A percentile compares a stretch with the other conserved stretches of the same genome.
These are phyloP conservation scores for Apamea anceps DNA, from an alignment of 2,888 invertebrate species.

Conservation along the genomic window DNA sequence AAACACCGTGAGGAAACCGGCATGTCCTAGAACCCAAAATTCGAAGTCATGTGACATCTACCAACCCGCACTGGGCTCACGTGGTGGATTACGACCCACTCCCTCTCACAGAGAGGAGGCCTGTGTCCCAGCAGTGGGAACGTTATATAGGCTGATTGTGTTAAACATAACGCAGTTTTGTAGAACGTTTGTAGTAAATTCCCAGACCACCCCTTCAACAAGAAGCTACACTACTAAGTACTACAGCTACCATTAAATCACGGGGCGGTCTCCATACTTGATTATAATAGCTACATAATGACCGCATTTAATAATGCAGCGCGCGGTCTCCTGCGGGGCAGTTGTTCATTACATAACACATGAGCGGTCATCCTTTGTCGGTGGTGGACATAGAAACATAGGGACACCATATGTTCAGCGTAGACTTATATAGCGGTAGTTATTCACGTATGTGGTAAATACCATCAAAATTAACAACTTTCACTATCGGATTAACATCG, in stretches of 20 bases:
- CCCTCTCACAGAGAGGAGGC: too few species aligned
- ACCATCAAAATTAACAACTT: too few species aligned
- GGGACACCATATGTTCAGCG: background rate
- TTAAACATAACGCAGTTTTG: background rate
- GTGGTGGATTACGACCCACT: too few species aligned
- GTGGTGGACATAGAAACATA: conserved; percentile 20
- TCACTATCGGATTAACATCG: too few species aligned
- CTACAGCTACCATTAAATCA: conserved; percentile 12
- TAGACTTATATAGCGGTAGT: background rate
- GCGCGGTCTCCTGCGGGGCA: background rate
- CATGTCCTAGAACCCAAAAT: too few species aligned
- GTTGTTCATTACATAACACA: conserved; percentile 48
- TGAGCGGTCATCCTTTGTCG: conserved; percentile 23
- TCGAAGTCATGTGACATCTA: too few species aligned
- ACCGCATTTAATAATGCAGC: conserved; percentile 38
- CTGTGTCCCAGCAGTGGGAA: too few species aligned
- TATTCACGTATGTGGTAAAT: too few species aligned
- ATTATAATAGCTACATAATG: conserved; percentile 39
- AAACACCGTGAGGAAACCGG: too few species aligned
- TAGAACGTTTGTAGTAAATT: background rate
- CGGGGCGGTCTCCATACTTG: background rate
- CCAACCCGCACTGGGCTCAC: too few species aligned
- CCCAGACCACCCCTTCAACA: background rate
- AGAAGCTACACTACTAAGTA: background rate
- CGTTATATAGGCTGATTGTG: too few species aligned